Evolutionary conservation across 1,140 invertebrate genomes (phyloP).

Genomic region (Lordiphosa mommai): DNA sequence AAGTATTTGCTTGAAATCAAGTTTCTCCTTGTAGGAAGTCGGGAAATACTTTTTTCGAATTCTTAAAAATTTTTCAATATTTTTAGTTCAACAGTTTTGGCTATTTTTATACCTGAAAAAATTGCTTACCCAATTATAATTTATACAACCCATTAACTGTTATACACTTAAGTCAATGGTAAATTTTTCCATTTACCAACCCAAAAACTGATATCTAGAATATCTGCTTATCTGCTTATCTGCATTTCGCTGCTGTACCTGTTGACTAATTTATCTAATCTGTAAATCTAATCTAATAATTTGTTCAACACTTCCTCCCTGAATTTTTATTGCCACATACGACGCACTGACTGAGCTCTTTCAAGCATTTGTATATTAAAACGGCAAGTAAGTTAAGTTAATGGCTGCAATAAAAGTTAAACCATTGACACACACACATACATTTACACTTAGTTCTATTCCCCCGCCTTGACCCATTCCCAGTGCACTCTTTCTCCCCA

Average conservation of each 20-base stretch:
- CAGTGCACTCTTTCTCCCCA: constrained; percentile 15
- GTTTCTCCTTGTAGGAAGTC: no score
- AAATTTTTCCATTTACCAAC: constrained; percentile 13
- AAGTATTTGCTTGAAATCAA: no score
- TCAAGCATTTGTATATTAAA: neutral
- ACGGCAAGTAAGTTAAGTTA: constrained; percentile 7
- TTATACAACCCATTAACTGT: neutral
- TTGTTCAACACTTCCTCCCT: constrained; percentile 35
- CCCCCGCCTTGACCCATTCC: constrained; percentile 4
- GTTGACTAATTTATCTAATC: constrained; percentile 56
- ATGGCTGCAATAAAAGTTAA: constrained; percentile 25
- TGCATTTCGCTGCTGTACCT: constrained; percentile 19
- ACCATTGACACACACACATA: constrained; percentile 11
- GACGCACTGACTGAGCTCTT: constrained; percentile 11
- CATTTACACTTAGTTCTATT: neutral
- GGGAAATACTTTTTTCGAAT: neutral
- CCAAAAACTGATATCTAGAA: constrained; percentile 18
- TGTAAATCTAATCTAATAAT: constrained; percentile 47
- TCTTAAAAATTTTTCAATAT: no score
- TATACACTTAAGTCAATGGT: constrained; percentile 6
- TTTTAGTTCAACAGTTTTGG: no score
- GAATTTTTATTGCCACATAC: constrained; percentile 11
- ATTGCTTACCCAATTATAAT: no score
- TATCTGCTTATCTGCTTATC: constrained; percentile 32
- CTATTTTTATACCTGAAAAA: no score